These are phyloP conservation scores for Chironomus tentans DNA, from an alignment of 2,888 invertebrate genomes.

Conservation along the genomic window DNA sequence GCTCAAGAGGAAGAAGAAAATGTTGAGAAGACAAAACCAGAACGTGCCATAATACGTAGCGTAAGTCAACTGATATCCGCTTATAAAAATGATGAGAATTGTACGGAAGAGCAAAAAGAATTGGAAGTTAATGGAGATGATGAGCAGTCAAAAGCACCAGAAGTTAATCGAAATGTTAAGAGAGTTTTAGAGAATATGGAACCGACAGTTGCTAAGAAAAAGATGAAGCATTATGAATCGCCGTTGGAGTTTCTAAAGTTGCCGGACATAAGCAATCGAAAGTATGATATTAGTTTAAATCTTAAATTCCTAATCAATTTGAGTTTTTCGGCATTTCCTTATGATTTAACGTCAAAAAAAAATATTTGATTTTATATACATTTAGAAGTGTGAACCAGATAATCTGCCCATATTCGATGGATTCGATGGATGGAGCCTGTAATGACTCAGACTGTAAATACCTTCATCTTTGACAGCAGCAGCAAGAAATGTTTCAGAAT, in stretches of 20 bases:
- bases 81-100: too few species aligned
- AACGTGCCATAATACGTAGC: not conserved
- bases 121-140: not conserved
- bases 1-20: not conserved
- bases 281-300: too few species aligned
- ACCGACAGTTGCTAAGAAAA: not conserved
- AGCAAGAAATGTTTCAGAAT: not conserved
- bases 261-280: not conserved
- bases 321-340: too few species aligned
- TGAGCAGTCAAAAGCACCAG: not conserved
- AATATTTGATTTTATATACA: not conserved
- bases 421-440: conserved; percentile 1
- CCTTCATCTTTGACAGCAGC: conserved; percentile 1
- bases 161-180: not conserved
- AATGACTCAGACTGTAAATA: not conserved
- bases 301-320: too few species aligned
- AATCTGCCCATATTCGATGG: conserved; percentile 11
- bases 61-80: too few species aligned
- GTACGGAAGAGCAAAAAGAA: too few species aligned
- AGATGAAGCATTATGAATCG: conserved; percentile 10
- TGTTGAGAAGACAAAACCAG: not conserved
- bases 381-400: not conserved
- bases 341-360: not conserved
- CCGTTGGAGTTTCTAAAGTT: not conserved
- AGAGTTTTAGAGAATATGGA: not conserved